Base-by-base conservation (phyloP, 2,797 vertebrate species). In the Orientallactaga sibirica region DNA sequence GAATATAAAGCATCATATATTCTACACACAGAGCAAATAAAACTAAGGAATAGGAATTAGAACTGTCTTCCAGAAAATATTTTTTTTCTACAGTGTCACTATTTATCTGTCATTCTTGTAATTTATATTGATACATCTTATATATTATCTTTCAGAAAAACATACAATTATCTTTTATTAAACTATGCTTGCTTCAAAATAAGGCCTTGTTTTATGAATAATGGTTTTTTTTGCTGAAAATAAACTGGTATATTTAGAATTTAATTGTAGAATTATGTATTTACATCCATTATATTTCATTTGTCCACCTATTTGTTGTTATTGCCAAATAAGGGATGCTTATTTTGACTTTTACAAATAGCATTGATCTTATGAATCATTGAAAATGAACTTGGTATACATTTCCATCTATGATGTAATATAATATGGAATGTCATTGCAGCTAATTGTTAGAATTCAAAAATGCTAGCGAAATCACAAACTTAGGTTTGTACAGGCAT, bases 1-100 rank as follows among this genome's bases (percentile, higher is more conserved):
- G 19, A 75, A 96, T 89, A 71, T 55, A 61, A 84, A 14, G 1
- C 61, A 58, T n/a, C 66, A 9, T 5, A 71, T 43, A 85, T 68
- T 88, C 24, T 77, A 77, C 88, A 90, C 7, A 37, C 37, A 6
- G 7, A 90, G 76, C 52, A 92, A 93, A 58, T 88, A 78, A 92
- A 93, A 78, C 9, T 84, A 62, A 68, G 7, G 19, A 3, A n/a
- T 64, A 11, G 8, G 7, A 87, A 67, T 0, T 52, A 61, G 9
- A 41, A 58, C 5, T 48, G 8, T 20, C 4, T 66, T 33, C 7
- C 25, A 84, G 62, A 66, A 93, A 68, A 87, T 15, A 80, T 58
- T 37, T 58, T 71, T 71, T 85, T 62, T 62, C 33, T 55, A 12
- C 55, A 88, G 43, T 83, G 5, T 52, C 33, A 82, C 18, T 76